Conservation (phyloP, 35 echinoderm and acorn worm genomes). For the Stichopus chloronotus region DNA sequence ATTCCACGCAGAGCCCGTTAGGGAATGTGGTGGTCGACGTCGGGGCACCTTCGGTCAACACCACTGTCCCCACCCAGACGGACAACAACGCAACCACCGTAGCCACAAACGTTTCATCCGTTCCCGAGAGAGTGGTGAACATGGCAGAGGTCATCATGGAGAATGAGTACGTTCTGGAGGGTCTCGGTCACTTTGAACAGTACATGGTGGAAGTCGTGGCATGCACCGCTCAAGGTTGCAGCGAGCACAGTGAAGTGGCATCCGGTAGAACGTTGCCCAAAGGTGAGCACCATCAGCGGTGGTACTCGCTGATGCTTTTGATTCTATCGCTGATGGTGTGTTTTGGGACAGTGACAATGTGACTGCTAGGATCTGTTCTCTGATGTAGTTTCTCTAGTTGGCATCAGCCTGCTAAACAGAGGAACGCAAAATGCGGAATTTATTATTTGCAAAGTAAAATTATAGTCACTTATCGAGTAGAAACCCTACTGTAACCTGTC, state of each 20-base stretch:
- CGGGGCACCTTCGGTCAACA: background rate
- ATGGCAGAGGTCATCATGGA: constrained; percentile 32
- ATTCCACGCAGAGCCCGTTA: background rate
- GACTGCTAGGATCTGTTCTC: no score
- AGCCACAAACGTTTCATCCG: background rate
- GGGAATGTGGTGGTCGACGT: background rate
- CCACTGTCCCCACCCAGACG: constrained; percentile 18
- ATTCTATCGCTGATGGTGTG: background rate
- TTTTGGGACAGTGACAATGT: no score
- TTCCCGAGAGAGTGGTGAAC: background rate
- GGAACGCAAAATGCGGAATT: no score
- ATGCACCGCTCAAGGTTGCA: constrained; percentile 55
- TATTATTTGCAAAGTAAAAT: no score
- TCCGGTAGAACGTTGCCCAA: constrained; percentile 73
- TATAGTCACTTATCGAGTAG: no score
- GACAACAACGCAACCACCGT: constrained; percentile 26
- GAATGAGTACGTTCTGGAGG: background rate
- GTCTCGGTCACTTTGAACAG: constrained; percentile 72
- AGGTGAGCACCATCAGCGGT: constrained; percentile 19
- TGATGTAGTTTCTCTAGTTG: no score
- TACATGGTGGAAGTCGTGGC: constrained; percentile 63
- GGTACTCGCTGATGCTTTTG: background rate
- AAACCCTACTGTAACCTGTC: no score
- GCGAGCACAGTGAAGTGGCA: constrained; percentile 9
- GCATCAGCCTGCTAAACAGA: no score